Evolutionary conservation across 2,797 vertebrate genomes (phyloP).

Genomic region (Eospalax fontanierii): DNA sequence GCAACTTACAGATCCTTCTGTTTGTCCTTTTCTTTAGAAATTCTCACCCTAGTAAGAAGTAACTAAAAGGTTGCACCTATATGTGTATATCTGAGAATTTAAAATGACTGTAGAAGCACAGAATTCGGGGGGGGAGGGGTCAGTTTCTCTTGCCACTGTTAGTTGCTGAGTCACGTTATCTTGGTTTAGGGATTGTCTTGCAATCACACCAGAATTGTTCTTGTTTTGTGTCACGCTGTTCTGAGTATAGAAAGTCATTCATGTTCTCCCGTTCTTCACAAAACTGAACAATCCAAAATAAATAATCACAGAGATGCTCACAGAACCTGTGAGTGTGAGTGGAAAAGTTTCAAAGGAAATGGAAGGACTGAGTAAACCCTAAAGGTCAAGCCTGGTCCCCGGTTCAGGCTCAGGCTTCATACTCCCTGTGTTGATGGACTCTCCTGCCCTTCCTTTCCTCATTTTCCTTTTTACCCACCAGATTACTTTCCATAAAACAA

Average conservation of each 20-base stretch:
- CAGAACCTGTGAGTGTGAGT: background rate
- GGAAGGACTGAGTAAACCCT: background rate
- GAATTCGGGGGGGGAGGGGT: fast-evolving
- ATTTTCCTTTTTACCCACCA: background rate
- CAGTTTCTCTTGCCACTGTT: background rate
- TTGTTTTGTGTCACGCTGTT: background rate
- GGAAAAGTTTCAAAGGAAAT: background rate
- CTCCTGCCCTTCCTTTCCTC: background rate
- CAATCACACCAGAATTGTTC: background rate
- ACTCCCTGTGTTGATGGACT: background rate
- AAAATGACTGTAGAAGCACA: background rate
- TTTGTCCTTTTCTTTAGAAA: conserved; percentile 10
- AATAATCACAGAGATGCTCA: background rate
- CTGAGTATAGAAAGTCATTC: background rate
- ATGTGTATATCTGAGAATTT: background rate
- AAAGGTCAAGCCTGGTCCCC: background rate
- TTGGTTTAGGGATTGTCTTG: background rate
- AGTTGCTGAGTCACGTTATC: background rate
- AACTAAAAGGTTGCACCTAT: background rate
- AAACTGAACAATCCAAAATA: background rate
- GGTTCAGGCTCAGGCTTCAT: background rate
- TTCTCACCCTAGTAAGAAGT: conserved; percentile 16
- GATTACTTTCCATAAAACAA: too few species aligned
- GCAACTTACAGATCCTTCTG: background rate
- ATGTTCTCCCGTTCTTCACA: conserved; percentile 8